Base-by-base conservation (phyloP, 1,140 invertebrate genomes). In the Stratiolaelaps scimitus region DNA sequence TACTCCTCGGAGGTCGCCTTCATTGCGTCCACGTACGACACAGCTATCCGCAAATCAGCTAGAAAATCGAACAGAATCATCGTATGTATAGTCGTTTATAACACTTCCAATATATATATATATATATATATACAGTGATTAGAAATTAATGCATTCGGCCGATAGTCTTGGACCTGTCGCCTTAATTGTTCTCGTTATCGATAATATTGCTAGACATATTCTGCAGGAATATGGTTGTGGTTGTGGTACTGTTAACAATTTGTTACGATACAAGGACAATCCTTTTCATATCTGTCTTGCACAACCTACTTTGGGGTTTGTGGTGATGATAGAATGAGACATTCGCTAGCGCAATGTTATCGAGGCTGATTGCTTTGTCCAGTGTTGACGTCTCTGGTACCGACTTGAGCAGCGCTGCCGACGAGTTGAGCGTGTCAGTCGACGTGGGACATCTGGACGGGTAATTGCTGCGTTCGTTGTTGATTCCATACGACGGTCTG, bases 351-450 rank as follows among this genome's bases (percentile, higher is more conserved):
- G 53, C 53, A 34, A 60, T 60, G 53, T 60, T 60, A 23, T 60
- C 53, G 2, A 60, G 53, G 53, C 53, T 60, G 53, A 60, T 60
- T 15, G 53, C 53, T 60, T 60, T 60, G 23, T 60, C 53, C 53
- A 60, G 23, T 26, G 53, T 29, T 1, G 53, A 26, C 2, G 53
- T 60, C 23, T 60, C 53, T 4, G 53, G 53, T 23, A 60, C 53
- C 4, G 53, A 26, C 53, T 60, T 60, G 13, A 60, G 53, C 26
- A 29, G 26, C 34, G 34, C 4, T 10, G 34, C 10, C 10, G 34
- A 40, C 5, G 10, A 40, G 17, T 60, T 60, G 2, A 60, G 2
- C 17, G 15, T 23, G 23, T 60, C 53, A 26, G 53, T 20, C 23
- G 53, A 60, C 23, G 53, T 17, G 53, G 26, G 53, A 60, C 53